Evolutionary conservation across 2,113 vertebrate species (phyloP).

Genomic region (Pterocles burchelli): DNA sequence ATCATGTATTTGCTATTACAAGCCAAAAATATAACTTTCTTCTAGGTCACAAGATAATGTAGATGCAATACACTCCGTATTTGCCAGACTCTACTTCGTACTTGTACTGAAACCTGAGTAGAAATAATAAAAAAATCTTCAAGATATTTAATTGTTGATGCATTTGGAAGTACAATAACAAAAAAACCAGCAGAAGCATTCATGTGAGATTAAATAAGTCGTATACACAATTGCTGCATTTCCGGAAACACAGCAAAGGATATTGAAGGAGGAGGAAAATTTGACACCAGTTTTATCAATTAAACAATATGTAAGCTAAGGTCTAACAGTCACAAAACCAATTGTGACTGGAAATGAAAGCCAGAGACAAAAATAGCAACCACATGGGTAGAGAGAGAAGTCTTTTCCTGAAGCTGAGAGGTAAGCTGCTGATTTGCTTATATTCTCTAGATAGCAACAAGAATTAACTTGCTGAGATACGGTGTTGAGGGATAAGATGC

Average conservation of each 20-base stretch:
- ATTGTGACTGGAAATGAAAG: neutral
- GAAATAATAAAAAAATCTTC: neutral
- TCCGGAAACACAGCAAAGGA: neutral
- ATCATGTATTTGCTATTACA: neutral
- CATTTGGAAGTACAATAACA: neutral
- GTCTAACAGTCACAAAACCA: neutral
- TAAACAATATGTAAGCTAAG: neutral
- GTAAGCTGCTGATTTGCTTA: neutral
- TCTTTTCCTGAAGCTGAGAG: neutral
- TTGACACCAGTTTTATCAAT: neutral
- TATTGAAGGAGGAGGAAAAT: neutral
- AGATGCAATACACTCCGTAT: neutral
- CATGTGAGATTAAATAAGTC: neutral
- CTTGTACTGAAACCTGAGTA: neutral
- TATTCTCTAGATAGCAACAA: neutral
- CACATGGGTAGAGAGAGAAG: neutral
- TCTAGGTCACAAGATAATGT: neutral
- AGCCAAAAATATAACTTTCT: neutral
- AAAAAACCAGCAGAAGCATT: neutral
- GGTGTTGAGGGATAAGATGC: neutral
- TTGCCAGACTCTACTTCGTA: neutral
- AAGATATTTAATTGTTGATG: neutral
- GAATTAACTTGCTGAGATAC: neutral
- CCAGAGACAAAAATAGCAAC: neutral
- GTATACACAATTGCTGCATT: neutral